Percentiles rank a stretch among this genome's conserved stretches.
These are phyloP conservation scores for Alca torda DNA, from an alignment of 2,797 vertebrate genomes.

Conservation along the genomic window DNA sequence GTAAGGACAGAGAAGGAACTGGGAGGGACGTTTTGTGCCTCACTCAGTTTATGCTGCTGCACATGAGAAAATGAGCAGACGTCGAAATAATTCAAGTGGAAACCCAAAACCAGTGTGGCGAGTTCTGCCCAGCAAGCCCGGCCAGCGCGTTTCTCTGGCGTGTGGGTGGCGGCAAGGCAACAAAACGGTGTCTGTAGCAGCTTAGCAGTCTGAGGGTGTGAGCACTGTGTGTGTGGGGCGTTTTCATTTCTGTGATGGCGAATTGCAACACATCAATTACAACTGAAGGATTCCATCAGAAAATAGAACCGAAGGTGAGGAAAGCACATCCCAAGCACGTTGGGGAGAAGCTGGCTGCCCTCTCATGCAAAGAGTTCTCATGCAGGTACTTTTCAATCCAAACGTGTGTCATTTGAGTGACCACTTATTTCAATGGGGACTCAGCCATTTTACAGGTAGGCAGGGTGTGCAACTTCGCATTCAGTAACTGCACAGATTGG, in stretches of 20 bases:
- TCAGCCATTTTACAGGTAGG: neutral
- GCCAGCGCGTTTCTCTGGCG: neutral
- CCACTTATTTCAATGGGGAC: neutral
- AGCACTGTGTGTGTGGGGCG: accelerated
- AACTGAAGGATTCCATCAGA: neutral
- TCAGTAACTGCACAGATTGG: neutral
- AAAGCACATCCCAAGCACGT: neutral
- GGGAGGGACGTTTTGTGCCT: neutral
- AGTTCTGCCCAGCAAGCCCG: neutral
- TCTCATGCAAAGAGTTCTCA: neutral
- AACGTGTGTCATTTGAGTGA: neutral
- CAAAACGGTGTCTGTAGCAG: neutral
- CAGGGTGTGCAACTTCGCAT: neutral
- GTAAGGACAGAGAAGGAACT: neutral
- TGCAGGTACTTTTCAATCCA: neutral
- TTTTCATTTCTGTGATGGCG: neutral
- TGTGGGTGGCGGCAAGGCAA: neutral
- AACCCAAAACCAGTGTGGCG: neutral
- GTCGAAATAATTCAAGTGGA: neutral
- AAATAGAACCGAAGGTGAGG: neutral
- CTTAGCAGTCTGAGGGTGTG: neutral
- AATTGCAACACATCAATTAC: neutral
- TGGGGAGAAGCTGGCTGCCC: neutral
- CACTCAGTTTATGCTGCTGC: neutral
- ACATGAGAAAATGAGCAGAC: neutral